Conservation (phyloP, 2,113 vertebrate genomes). For the Macrotus californicus region DNA sequence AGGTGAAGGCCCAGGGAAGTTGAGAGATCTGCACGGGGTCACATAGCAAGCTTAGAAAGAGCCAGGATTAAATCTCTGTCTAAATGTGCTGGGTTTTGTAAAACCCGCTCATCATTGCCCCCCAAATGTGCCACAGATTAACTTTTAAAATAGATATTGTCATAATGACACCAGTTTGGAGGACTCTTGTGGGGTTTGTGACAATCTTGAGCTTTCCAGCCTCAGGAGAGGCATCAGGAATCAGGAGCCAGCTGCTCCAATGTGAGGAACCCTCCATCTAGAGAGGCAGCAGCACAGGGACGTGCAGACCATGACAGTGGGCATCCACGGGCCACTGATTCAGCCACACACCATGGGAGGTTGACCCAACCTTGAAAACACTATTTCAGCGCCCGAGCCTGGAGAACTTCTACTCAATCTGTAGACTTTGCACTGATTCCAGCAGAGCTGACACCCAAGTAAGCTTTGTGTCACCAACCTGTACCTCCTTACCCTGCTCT, state of each 20-base stretch:
- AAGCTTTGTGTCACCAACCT: not conserved
- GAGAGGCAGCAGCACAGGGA: not conserved
- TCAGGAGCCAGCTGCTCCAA: not conserved
- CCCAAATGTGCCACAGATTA: not conserved
- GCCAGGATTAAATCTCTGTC: not conserved
- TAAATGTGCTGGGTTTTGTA: not conserved
- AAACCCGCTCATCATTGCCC: not conserved
- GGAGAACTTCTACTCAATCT: not conserved
- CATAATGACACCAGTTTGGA: not conserved
- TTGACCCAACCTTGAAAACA: not conserved
- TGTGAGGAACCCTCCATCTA: not conserved
- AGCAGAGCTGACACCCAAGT: not conserved
- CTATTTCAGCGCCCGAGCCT: rapidly evolving
- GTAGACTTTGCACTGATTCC: not conserved
- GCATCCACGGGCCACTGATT: not conserved
- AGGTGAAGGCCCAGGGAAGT: not conserved
- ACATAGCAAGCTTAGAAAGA: not conserved
- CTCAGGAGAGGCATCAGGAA: not conserved
- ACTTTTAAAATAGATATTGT: not conserved
- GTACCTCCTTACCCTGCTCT: not conserved
- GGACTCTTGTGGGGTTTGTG: not conserved
- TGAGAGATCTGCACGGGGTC: not conserved
- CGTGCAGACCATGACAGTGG: not conserved
- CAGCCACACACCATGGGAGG: not conserved
- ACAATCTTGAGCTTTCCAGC: not conserved